A percentile compares a stretch with the other conserved stretches of the same genome.
Evolutionary conservation across 2,113 vertebrate genomes (phyloP).

Genomic region (Todiramphus chloris): DNA sequence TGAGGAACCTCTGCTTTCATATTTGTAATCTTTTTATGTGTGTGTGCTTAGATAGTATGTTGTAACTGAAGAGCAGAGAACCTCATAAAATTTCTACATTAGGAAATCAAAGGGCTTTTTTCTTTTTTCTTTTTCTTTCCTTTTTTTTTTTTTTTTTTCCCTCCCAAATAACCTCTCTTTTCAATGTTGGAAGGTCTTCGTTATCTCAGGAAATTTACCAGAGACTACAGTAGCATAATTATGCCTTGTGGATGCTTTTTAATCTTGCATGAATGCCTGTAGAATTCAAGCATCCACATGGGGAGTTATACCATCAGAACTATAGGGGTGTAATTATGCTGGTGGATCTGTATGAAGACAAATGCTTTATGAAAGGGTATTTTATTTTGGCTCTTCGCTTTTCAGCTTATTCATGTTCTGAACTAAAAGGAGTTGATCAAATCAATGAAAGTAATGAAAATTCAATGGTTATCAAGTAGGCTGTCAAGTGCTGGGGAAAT

Average conservation of each 20-base stretch:
- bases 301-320: slow-evolving; percentile 30
- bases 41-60: not conserved
- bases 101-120: not conserved
- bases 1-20: not conserved
- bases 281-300: slow-evolving; percentile 15
- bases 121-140: not conserved
- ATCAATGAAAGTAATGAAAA: slow-evolving; percentile 59
- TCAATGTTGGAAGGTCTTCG: not conserved
- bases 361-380: slow-evolving; percentile 28
- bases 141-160: not conserved
- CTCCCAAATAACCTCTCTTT: not conserved
- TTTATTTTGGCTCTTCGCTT: slow-evolving; percentile 36
- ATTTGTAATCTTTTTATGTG: not conserved
- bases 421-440: slow-evolving; percentile 41
- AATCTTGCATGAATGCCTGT: slow-evolving; percentile 46
- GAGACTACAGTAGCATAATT: slow-evolving; percentile 37
- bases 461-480: slow-evolving; percentile 21
- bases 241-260: slow-evolving; percentile 49
- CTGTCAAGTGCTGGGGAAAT: slow-evolving; percentile 16
- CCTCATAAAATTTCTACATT: not conserved
- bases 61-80: not conserved
- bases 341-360: slow-evolving; percentile 16
- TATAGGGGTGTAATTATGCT: not conserved
- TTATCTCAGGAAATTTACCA: slow-evolving; percentile 38
- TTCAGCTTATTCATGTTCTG: slow-evolving; percentile 14